These are phyloP conservation scores for Melanostigma gelatinosum DNA, from an alignment of 2,113 vertebrate species.

Conservation along the genomic window DNA sequence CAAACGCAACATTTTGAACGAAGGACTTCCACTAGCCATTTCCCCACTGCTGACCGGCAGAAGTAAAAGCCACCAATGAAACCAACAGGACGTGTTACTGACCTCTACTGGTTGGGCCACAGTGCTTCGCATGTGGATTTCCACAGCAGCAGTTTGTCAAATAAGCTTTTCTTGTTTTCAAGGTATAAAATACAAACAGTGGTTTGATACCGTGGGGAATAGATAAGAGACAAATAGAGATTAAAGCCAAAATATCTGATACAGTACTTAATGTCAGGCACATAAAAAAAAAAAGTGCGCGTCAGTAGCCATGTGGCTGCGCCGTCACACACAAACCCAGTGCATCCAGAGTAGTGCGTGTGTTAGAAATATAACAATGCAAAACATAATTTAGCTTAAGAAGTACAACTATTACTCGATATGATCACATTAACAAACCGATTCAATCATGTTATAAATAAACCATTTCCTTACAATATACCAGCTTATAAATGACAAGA, in stretches of 20 bases:
- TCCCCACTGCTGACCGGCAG: not conserved
- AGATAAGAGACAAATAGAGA: not conserved
- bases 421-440: slow-evolving; percentile 4
- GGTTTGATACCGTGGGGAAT: not conserved
- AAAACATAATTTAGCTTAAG: not conserved
- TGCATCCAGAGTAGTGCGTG: not conserved
- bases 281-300: slow-evolving; percentile 23
- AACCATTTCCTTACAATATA: not conserved
- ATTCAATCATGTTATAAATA: slow-evolving; percentile 18
- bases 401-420: slow-evolving; percentile 1
- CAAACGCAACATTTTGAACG: not conserved
- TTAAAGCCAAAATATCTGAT: not conserved
- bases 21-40: not conserved
- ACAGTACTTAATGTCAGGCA: slow-evolving; percentile 45
- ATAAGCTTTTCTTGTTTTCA: slow-evolving; percentile 47
- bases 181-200: slow-evolving; percentile 51
- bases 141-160: not conserved
- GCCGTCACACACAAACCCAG: not conserved
- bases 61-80: not conserved
- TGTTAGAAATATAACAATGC: not conserved
- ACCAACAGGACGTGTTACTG: slow-evolving; percentile 35
- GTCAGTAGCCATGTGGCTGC: not conserved
- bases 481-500: slow-evolving; percentile 7
- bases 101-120: slow-evolving; percentile 57
- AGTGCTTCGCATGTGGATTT: slow-evolving; percentile 13